phyloP scores from a whole-genome alignment of 2,888 invertebrate genomes.

The Elmis aenea region DNA sequence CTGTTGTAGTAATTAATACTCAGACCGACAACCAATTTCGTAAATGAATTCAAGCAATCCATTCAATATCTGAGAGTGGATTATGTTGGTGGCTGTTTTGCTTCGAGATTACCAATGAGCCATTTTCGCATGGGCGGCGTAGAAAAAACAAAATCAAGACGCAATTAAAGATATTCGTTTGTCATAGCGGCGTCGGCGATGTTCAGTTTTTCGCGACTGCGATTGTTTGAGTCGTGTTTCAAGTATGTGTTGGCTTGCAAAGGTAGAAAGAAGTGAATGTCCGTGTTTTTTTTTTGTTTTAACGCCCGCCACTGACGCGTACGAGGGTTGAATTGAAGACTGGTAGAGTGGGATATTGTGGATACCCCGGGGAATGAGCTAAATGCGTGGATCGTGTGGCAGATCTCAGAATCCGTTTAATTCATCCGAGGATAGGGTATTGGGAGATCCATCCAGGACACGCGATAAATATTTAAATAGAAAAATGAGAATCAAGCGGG shows the following conservation, averaged over 20 bases:
- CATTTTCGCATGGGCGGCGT: constrained; percentile 8
- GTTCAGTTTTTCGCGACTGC: too few species aligned
- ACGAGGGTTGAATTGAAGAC: constrained; percentile 16
- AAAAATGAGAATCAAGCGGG: too few species aligned
- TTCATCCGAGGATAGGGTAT: constrained; percentile 26
- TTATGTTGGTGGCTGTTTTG: constrained; percentile 18
- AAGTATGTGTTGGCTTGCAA: too few species aligned
- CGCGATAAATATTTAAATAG: constrained; percentile 33
- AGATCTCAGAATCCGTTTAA: constrained; percentile 28
- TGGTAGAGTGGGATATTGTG: constrained; percentile 12
- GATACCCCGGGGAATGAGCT: constrained; percentile 14
- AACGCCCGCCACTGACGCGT: constrained; percentile 11
- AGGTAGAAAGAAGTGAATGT: too few species aligned
- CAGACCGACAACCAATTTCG: constrained; percentile 29
- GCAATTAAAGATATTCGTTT: neutral
- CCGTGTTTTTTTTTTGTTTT: too few species aligned
- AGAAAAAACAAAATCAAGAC: neutral
- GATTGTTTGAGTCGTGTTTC: too few species aligned
- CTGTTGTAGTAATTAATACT: constrained; percentile 32
- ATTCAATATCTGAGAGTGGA: constrained; percentile 30
- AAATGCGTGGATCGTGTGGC: constrained; percentile 28
- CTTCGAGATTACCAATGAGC: constrained; percentile 20
- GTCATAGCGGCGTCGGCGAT: too few species aligned
- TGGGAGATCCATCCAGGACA: constrained; percentile 26
- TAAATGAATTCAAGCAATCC: constrained; percentile 31